These are phyloP conservation scores for Drosophila anceps DNA, from an alignment of 2,888 invertebrate species.

Conservation along the genomic window DNA sequence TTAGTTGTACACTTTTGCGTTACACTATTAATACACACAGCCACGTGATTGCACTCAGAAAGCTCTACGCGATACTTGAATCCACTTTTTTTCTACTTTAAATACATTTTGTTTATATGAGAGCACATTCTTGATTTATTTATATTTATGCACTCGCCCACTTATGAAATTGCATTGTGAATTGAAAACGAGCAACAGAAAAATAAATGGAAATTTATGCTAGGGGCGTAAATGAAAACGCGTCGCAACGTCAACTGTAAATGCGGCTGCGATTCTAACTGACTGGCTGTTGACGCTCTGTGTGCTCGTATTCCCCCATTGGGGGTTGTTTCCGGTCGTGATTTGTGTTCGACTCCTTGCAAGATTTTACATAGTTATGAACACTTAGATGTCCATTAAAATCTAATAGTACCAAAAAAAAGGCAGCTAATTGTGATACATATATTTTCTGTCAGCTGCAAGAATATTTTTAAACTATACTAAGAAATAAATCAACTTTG, in stretches of 20 bases:
- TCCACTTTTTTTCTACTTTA: slow-evolving; percentile 3
- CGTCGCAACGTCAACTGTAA: slow-evolving; percentile 40
- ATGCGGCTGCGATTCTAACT: slow-evolving; percentile 39
- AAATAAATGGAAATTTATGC: slow-evolving; percentile 9
- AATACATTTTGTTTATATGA: slow-evolving; percentile 1
- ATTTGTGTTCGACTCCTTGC: slow-evolving; percentile 1
- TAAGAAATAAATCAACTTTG: neutral
- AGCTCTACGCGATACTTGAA: slow-evolving; percentile 30
- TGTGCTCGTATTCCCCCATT: slow-evolving; percentile 35
- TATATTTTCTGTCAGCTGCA: neutral
- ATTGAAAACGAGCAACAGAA: slow-evolving; percentile 11
- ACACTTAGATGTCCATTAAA: neutral
- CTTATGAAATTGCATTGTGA: slow-evolving; percentile 29
- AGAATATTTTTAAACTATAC: neutral
- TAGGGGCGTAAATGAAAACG: slow-evolving; percentile 35
- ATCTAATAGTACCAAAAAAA: neutral
- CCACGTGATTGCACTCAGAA: slow-evolving; percentile 42
- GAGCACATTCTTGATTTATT: slow-evolving; percentile 36
- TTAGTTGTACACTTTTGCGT: slow-evolving; percentile 18
- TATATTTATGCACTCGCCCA: slow-evolving; percentile 26
- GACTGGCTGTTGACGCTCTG: slow-evolving; percentile 20
- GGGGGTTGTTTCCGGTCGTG: slow-evolving; percentile 34
- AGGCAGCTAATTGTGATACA: neutral
- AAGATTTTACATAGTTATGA: slow-evolving; percentile 3
- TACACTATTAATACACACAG: slow-evolving; percentile 2